Conservation (phyloP, 2,888 invertebrate species). For the Lordiphosa fenestrarum region DNA sequence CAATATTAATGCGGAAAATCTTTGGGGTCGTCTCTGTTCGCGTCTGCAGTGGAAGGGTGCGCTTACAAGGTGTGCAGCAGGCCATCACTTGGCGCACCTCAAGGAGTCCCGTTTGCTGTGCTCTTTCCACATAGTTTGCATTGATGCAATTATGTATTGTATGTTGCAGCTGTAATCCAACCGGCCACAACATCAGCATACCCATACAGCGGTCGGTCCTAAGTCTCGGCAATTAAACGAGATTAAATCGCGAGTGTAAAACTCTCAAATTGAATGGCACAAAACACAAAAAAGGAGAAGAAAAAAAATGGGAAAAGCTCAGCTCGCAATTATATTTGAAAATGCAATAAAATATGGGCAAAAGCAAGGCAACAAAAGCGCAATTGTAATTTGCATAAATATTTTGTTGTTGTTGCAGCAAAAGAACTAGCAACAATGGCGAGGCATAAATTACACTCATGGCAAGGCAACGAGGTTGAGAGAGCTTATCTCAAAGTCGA, state of each 20-base stretch:
- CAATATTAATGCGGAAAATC: constrained; percentile 58
- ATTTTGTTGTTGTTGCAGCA: constrained; percentile 43
- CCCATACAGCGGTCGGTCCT: constrained; percentile 15
- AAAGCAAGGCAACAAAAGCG: constrained; percentile 33
- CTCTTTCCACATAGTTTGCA: constrained; percentile 35
- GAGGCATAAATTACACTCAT: constrained; percentile 71
- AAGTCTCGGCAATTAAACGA: constrained; percentile 59
- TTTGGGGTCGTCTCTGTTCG: constrained; percentile 38
- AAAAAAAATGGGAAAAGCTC: constrained; percentile 13
- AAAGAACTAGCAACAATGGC: constrained; percentile 40
- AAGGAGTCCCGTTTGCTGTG: constrained; percentile 3
- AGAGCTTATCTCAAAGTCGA: constrained; percentile 65
- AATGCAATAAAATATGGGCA: constrained; percentile 62
- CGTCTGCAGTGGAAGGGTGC: constrained; percentile 1
- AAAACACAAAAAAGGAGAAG: background rate
- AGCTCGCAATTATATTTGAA: constrained; percentile 68
- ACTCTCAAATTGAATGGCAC: constrained; percentile 56
- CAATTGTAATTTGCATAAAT: constrained; percentile 61
- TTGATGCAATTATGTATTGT: constrained; percentile 54
- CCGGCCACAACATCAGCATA: background rate
- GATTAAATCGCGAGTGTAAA: constrained; percentile 68
- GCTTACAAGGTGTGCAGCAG: constrained; percentile 36
- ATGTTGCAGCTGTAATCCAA: constrained; percentile 40
- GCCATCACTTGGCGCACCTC: constrained; percentile 33
- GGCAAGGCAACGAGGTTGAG: constrained; percentile 61